A percentile compares a stretch with the other conserved stretches of the same genome.
These are phyloP conservation scores for Bos taurus DNA, from an alignment of 2,113 vertebrate species.

Conservation along the genomic window ARS-UCD2.0 NC_037355.1:19503001-19503500, in stretches of 20 bases:
- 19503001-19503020: too few species aligned
- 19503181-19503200: background rate
- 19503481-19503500: background rate
- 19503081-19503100: background rate
- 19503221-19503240: background rate
- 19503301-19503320: background rate
- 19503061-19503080: background rate
- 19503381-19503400: background rate
- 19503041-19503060: too few species aligned
- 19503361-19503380: background rate
- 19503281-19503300: background rate
- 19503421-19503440: accelerated
- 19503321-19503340: background rate
- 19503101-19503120: background rate
- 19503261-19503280: background rate
- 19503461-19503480: background rate
- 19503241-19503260: background rate
- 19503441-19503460: background rate
- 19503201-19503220: background rate
- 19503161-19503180: background rate
- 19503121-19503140: background rate
- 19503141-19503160: background rate
- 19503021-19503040: too few species aligned
- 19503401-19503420: background rate
- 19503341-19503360: background rate